Evolutionary conservation across 2,888 invertebrate species (phyloP), one percentile per base, ranked within the genome.

Genomic region (Endotricha flammealis): DNA sequence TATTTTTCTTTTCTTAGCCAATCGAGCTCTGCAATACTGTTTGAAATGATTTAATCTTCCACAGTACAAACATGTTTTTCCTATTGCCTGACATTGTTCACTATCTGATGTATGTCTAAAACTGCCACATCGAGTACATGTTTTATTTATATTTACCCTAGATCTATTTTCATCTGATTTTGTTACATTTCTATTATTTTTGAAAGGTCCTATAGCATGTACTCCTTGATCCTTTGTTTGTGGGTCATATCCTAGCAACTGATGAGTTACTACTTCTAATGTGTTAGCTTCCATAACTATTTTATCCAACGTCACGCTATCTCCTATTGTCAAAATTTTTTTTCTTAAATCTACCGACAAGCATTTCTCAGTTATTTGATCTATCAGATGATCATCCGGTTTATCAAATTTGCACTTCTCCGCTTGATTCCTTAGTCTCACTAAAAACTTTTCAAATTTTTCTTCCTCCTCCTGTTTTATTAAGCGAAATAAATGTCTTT

Each of bases 211-310:
- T 28, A 28, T 28, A n/a, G 13, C 28, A 32, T 28, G 25, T 22
- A 37, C 16, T 23, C 12, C 10, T 16, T 29, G 5, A 2, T 35
- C 10, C 16, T 22, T 38, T 33, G 12, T 44, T 36, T 27, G n/a
- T n/a, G n/a, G n/a, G n/a, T 41, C 20, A 12, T 10, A 30, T 1
- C 22, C 10, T 1, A 10, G 20, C 5, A 30, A 30, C 8, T 30
- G 30, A 1, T 4, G 14, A 11, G 46, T 12, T 2, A 52, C 41
- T 2, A 37, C 13, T 44, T 55, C 51, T 23, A 54, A 24, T 2
- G 47, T 6, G 32, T 52, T 52, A 2, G 52, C 52, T 40, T 50
- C 50, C 3, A 20, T n/a, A 5, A 50, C 36, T 4, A 49, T 39
- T 29, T 48, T 42, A 3, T 47, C 44, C 1, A 53, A 3, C 0